Evolutionary conservation across 1,140 invertebrate genomes (phyloP).

Genomic region (Macrostomum lignano): DNA sequence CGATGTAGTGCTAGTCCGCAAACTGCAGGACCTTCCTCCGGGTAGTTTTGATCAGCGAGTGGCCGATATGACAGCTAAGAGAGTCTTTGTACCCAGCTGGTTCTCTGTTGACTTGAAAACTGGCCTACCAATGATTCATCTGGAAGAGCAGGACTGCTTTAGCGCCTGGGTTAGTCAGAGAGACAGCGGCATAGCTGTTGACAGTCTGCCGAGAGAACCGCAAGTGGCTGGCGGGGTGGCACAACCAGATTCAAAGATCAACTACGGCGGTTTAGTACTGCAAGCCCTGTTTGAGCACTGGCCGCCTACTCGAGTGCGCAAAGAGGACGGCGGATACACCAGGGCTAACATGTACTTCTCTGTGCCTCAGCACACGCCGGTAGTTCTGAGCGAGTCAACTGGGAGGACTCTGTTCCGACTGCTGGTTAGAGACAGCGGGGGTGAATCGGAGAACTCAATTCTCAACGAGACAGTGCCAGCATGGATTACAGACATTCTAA

Average conservation of each 20-base stretch:
- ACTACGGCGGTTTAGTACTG: conserved; percentile 84
- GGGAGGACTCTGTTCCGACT: too few relatives aligned
- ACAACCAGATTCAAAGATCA: conserved; percentile 34
- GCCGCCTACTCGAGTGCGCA: too few relatives aligned
- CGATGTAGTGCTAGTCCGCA: conserved; percentile 53
- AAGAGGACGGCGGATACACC: too few relatives aligned
- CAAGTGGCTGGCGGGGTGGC: conserved; percentile 3
- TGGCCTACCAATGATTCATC: conserved; percentile 80
- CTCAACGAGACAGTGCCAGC: too few relatives aligned
- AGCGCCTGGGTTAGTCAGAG: conserved; percentile 87
- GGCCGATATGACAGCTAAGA: conserved; percentile 61
- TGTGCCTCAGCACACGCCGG: too few relatives aligned
- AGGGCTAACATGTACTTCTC: too few relatives aligned
- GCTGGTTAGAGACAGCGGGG: too few relatives aligned
- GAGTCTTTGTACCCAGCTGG: conserved; percentile 92
- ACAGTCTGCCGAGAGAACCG: conserved; percentile 16
- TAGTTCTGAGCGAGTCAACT: too few relatives aligned
- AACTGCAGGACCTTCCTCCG: conserved; percentile 62
- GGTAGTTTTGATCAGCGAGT: conserved; percentile 82
- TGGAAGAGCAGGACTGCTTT: conserved; percentile 90
- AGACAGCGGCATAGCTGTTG: conserved; percentile 59
- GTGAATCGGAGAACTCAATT: too few relatives aligned
- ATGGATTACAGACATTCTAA: too few relatives aligned
- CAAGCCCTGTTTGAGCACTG: too few relatives aligned
- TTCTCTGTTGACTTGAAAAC: conserved; percentile 95